These are phyloP conservation scores for Darevskia mixta DNA, from an alignment of 2,797 vertebrate species.

Conservation along the genomic window DNA sequence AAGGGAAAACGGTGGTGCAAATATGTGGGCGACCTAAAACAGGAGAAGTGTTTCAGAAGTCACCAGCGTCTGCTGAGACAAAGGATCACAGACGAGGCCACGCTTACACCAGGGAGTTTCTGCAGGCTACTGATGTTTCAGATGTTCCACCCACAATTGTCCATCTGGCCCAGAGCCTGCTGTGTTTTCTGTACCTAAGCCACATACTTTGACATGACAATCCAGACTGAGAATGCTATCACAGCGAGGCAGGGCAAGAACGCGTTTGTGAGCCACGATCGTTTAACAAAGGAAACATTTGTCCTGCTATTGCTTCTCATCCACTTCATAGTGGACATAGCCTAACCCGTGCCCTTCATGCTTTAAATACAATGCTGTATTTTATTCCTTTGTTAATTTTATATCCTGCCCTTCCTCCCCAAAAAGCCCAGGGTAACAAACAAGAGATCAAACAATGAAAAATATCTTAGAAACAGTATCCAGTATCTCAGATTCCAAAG, in stretches of 20 bases:
- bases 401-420: no score
- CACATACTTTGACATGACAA: neutral
- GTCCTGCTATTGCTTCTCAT: neutral
- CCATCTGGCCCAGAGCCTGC: no score
- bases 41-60: neutral
- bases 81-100: neutral
- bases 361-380: no score
- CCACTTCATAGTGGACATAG: neutral
- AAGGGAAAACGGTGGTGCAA: conserved; percentile 87
- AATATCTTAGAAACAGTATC: no score
- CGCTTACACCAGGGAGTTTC: neutral
- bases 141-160: no score
- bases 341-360: neutral
- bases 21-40: conserved; percentile 74
- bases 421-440: no score
- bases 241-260: neutral
- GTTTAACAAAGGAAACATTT: neutral
- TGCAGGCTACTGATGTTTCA: neutral
- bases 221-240: neutral
- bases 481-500: no score
- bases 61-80: neutral
- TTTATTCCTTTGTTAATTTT: no score
- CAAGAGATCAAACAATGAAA: no score
- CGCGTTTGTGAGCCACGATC: accelerated
- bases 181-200: neutral